phyloP scores from a whole-genome alignment of 1,140 invertebrate genomes.

The Drosophila tani region DNA sequence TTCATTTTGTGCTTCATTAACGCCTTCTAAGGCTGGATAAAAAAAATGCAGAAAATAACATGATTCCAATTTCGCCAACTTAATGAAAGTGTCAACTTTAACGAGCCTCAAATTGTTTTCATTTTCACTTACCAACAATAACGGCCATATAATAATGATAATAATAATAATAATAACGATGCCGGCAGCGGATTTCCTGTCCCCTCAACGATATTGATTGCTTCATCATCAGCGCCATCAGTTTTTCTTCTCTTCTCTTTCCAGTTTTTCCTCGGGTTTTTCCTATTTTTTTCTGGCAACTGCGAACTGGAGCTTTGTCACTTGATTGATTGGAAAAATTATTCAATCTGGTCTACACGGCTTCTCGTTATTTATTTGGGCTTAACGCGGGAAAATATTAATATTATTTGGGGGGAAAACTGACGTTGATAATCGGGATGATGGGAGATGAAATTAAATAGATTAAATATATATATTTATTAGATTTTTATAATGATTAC shows the following conservation, averaged over 20 bases:
- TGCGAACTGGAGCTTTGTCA: constrained; percentile 45
- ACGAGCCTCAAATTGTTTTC: constrained; percentile 82
- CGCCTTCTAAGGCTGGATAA: constrained; percentile 56
- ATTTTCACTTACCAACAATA: constrained; percentile 70
- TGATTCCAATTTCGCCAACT: constrained; percentile 69
- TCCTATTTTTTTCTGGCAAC: constrained; percentile 14
- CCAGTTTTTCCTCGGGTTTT: neutral
- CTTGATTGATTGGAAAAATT: constrained; percentile 82
- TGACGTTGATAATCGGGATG: too few species aligned
- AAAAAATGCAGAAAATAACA: constrained; percentile 4
- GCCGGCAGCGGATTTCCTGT: constrained; percentile 46
- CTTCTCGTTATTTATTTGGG: constrained; percentile 51
- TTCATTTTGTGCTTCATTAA: constrained; percentile 72
- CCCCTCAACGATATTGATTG: constrained; percentile 75
- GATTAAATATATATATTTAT: neutral
- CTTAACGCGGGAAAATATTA: constrained; percentile 1
- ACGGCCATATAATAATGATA: constrained; percentile 44
- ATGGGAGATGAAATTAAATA: too few species aligned
- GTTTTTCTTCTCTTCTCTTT: neutral
- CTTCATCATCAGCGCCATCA: constrained; percentile 54
- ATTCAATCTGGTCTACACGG: constrained; percentile 69
- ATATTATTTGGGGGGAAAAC: neutral
- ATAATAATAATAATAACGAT: constrained; percentile 41
- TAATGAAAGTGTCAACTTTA: constrained; percentile 84
- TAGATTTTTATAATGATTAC: too few species aligned